phyloP scores from a whole-genome alignment of 1,140 invertebrate genomes.

The Achatina immaculata region DNA sequence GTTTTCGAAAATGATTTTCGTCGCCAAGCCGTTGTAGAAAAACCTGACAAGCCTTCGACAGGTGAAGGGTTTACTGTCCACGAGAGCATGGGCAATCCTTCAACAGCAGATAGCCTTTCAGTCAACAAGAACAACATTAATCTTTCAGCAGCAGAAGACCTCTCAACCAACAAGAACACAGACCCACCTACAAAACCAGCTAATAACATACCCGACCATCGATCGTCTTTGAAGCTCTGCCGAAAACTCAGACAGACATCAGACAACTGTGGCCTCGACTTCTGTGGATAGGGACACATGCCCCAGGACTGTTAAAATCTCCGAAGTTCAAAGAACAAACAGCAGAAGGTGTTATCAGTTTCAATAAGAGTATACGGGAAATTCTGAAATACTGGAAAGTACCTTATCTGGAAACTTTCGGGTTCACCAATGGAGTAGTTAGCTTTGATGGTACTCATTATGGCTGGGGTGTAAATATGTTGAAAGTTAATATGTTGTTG shows the following conservation, averaged over 20 bases:
- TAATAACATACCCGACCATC: not conserved
- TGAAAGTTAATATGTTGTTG: slow-evolving; percentile 39
- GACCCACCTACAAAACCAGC: not conserved
- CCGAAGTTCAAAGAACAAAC: slow-evolving; percentile 15
- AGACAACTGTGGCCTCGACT: not conserved
- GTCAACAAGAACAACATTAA: no score
- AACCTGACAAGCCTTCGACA: no score
- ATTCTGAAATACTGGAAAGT: slow-evolving; percentile 2
- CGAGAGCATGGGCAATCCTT: no score
- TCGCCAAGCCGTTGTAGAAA: no score
- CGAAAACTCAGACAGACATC: not conserved
- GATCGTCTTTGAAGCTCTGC: not conserved
- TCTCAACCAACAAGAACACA: not conserved
- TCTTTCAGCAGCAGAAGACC: no score
- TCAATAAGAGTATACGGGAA: not conserved
- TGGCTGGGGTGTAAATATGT: slow-evolving; percentile 36
- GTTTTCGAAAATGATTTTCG: no score
- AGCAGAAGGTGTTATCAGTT: not conserved
- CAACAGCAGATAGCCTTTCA: no score
- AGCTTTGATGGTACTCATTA: slow-evolving; percentile 45
- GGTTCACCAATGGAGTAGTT: slow-evolving; percentile 34
- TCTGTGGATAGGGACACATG: slow-evolving; percentile 39
- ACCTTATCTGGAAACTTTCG: slow-evolving; percentile 36
- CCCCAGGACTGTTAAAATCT: slow-evolving; percentile 40
- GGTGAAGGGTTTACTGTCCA: no score